Base-by-base conservation (phyloP, 2,797 vertebrate genomes). In the Limnodromus scolopaceus region DNA sequence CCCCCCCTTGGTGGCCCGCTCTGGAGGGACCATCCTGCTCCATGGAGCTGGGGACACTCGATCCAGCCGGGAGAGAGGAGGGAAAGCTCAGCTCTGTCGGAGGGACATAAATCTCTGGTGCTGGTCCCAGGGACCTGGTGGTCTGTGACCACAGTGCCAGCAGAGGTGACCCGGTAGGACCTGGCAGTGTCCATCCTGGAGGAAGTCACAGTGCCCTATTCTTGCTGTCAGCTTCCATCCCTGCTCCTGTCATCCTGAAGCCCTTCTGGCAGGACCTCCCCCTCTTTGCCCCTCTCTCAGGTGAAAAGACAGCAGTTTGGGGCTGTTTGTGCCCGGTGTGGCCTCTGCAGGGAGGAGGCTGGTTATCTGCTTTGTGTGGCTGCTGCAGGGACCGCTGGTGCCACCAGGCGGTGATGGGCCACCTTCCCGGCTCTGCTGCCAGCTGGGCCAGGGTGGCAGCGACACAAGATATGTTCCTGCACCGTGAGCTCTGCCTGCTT, bases 1-100 rank as follows among this genome's bases (percentile, higher is more conserved):
- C 28, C 36, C 22, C 22, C 3, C 2, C 9, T 32, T 3, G 5
- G 15, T 19, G 13, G 9, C 6, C 63, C 14, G 53, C 11, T 17
- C 18, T 13, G 8, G 17, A 55, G 34, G 17, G 45, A 3, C 27
- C 24, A 24, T 27, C n/a, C 53, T 28, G 19, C 13, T 70, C 72
- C 2, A 0, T 0, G 2, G 45, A 55, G 65, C 57, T 36, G 41
- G 2, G 1, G n/a, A n/a, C 19, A 4, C 24, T 45, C 2, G 0
- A 4, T 38, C 53, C 58, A 78, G 86, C 28, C 28, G 22, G 45
- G 61, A 87, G 20, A 14, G n/a, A 72, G 41, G 32, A 65, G 48
- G 30, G 39, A 22, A 58, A 38, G 69, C 51, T 51, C n/a, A 48
- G 72, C 58, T 45, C 28, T 66, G 63, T 38, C 46, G 34, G 4